Conservation (phyloP, 2,797 vertebrate genomes). For the Selene dorsalis region DNA sequence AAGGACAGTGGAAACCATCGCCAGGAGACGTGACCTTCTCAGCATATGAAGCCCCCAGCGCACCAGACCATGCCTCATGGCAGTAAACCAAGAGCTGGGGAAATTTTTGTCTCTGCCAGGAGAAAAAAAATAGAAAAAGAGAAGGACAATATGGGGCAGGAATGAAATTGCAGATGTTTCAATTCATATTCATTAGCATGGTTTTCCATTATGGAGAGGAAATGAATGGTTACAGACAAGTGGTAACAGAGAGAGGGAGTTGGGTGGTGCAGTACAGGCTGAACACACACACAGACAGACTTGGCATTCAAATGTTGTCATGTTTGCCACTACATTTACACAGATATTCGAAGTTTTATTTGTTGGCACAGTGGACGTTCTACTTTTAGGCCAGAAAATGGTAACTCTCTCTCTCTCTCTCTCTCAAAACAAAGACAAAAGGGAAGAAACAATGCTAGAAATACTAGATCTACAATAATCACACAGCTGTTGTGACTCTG, state of each 20-base stretch:
- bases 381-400: background rate
- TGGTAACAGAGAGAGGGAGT: constrained; percentile 41
- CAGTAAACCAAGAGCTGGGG: constrained; percentile 72
- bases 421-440: background rate
- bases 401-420: too few species aligned
- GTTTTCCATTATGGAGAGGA: constrained; percentile 57
- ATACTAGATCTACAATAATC: background rate
- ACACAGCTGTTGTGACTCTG: background rate
- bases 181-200: constrained; percentile 70
- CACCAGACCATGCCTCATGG: constrained; percentile 52
- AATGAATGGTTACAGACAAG: constrained; percentile 59
- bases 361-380: constrained; percentile 4
- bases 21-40: constrained; percentile 83
- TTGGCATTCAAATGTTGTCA: background rate
- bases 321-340: constrained; percentile 22
- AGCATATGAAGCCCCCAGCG: constrained; percentile 60
- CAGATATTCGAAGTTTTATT: constrained; percentile 20
- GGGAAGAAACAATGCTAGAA: background rate
- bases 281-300: background rate
- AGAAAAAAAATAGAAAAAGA: constrained; percentile 11
- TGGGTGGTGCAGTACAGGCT: constrained; percentile 8
- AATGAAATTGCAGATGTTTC: constrained; percentile 69
- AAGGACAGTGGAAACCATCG: constrained; percentile 81
- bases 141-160: constrained; percentile 45
- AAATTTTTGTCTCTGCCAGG: constrained; percentile 66